A percentile compares a stretch with the other conserved stretches of the same genome.
Conservation (phyloP, 2,113 vertebrate genomes). For the Notarius lentiginosus region DNA sequence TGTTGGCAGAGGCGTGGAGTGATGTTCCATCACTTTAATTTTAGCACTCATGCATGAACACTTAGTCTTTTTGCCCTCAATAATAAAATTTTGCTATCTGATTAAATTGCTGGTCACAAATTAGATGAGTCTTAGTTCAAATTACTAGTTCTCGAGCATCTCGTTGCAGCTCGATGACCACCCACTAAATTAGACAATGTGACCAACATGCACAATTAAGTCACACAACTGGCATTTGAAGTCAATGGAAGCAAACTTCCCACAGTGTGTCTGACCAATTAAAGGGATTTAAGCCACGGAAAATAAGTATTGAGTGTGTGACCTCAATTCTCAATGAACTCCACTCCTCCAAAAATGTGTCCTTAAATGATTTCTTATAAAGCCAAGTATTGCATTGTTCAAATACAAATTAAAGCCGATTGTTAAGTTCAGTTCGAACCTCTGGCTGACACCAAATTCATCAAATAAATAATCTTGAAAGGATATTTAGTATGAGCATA, state of each 20-base stretch:
- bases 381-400: not conserved
- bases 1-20: not conserved
- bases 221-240: constrained; percentile 29
- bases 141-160: not conserved
- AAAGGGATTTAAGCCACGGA: not conserved
- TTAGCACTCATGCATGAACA: not conserved
- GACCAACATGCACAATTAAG: constrained; percentile 17
- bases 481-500: not conserved
- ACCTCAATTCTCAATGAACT: not conserved
- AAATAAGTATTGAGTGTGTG: not conserved
- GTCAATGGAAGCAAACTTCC: constrained; percentile 31
- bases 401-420: not conserved
- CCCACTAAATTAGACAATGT: constrained; percentile 22
- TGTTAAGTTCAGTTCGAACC: not conserved
- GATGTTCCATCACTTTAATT: not conserved
- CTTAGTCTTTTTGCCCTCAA: too few relatives aligned
- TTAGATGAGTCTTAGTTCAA: not conserved
- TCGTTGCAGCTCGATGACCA: not conserved
- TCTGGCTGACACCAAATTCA: not conserved
- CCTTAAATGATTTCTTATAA: not conserved
- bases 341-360: not conserved
- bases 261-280: constrained; percentile 35
- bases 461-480: not conserved
- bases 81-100: not conserved
- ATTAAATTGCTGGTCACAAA: not conserved